Base-by-base conservation (phyloP, 2,888 invertebrate species). In the Tridacna crocea region DNA sequence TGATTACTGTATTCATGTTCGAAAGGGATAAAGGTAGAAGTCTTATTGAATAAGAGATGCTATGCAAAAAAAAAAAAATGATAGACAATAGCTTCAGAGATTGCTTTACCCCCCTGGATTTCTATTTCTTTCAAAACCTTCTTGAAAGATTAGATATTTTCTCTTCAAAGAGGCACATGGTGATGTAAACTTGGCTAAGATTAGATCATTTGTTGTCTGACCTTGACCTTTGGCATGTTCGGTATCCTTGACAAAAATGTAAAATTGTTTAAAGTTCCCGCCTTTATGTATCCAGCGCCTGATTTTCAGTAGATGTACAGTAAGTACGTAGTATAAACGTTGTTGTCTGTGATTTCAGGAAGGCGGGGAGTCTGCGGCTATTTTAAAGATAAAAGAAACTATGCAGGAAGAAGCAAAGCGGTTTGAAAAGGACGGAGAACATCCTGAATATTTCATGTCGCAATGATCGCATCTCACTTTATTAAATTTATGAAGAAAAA, bases 381-480 rank as follows among this genome's bases (percentile, higher is more conserved):
- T 99, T 96, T 96, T 99, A 96, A 99, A 99, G 96, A 99, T 99
- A 95, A 99, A 99, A 96, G 99, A 99, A 96, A 98, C 98, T 96
- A 99, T 99, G 98, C 99, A 99, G 96, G 99, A 99, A 95, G 99
- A 99, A 96, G 99, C 99, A 95, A 99, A 99, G 96, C 97, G 99
- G 96, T 94, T 94, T 89, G 94, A 94, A 92, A 94, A 94, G 91
- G 92, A 92, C 83, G 89, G 90, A 77, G 91, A 91, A 78, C 89
- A 90, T 82, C 89, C 90, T 75, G 91, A 91, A 82, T 91, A 90
- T 90, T 92, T 90, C 88, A 90, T 92, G 90, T 85, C 89, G 82
- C 92, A 91, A 92, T 92, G 90, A 90, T 80, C 87, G 47, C 74
- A 36, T 84, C 63, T 83, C 75, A 77, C 65, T 48, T 68, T 76